A percentile compares a stretch with the other conserved stretches of the same genome.
phyloP scores from a whole-genome alignment of 1,140 invertebrate genomes.

The Diploscapter pachys region DNA sequence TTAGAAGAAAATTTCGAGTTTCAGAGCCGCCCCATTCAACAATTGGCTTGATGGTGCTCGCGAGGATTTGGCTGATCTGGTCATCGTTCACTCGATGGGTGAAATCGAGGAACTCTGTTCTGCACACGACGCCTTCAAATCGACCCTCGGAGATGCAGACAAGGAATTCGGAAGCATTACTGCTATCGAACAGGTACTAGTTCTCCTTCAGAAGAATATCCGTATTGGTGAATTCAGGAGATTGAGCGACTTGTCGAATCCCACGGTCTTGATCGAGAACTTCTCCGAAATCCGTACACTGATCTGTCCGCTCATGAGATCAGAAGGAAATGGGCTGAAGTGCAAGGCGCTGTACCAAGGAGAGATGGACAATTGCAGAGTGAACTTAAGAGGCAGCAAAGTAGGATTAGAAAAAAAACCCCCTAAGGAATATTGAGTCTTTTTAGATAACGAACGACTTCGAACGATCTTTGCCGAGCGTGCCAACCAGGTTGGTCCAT shows the following conservation, averaged over 20 bases:
- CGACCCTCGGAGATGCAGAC: conserved; percentile 93
- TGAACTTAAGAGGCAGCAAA: conserved; percentile 85
- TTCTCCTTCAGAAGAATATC: neutral
- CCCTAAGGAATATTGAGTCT: neutral
- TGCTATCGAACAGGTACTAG: conserved; percentile 71
- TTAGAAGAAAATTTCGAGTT: no score
- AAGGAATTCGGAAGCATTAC: conserved; percentile 95
- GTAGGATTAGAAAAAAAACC: conserved; percentile 60
- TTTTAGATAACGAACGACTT: conserved; percentile 83
- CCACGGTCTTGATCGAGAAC: conserved; percentile 88
- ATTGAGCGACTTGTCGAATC: conserved; percentile 83
- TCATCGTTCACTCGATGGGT: conserved; percentile 98
- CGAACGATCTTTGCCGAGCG: conserved; percentile 95
- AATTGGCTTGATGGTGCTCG: conserved; percentile 97
- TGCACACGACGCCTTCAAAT: conserved; percentile 90
- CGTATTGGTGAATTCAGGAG: conserved; percentile 16
- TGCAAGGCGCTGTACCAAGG: conserved; percentile 87
- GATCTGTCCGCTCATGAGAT: conserved; percentile 82
- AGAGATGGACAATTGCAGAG: conserved; percentile 85
- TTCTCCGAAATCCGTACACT: conserved; percentile 94
- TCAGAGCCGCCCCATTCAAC: conserved; percentile 83
- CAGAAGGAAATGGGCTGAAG: conserved; percentile 83
- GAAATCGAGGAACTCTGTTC: conserved; percentile 93
- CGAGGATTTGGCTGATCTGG: conserved; percentile 98
- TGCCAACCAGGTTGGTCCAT: conserved; percentile 94